A percentile compares a stretch with the other conserved stretches of the same genome.
Conservation (phyloP, 2,797 vertebrate genomes). For the Pangasius macronema region DNA sequence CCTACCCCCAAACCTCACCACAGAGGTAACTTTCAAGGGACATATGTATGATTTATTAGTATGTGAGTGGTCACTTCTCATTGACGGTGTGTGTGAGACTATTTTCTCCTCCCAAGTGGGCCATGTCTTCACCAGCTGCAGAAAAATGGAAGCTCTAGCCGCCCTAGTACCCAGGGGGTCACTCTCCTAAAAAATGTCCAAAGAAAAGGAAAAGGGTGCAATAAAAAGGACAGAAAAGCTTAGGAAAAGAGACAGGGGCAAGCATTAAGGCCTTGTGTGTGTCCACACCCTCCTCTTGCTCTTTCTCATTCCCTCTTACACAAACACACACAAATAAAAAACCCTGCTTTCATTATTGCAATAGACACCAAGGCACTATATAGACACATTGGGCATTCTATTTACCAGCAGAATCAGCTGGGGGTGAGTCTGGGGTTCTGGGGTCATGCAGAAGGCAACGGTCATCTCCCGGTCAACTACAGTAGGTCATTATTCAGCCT, state of each 20-base stretch:
- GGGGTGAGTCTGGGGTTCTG: constrained; percentile 81
- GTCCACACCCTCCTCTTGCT: constrained; percentile 54
- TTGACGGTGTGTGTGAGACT: background rate
- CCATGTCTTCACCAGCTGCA: constrained; percentile 54
- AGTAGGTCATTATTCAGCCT: constrained; percentile 93
- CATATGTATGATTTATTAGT: constrained; percentile 32
- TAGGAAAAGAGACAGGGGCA: constrained; percentile 68
- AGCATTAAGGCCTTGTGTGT: constrained; percentile 74
- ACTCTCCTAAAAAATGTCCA: constrained; percentile 61
- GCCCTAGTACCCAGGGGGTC: constrained; percentile 63
- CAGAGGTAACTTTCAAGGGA: constrained; percentile 22
- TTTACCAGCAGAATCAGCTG: constrained; percentile 79
- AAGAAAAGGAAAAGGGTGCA: constrained; percentile 71
- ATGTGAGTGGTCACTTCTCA: constrained; percentile 30
- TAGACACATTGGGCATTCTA: constrained; percentile 80
- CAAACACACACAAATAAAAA: constrained; percentile 55
- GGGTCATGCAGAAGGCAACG: constrained; percentile 96
- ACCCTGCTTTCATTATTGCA: constrained; percentile 76
- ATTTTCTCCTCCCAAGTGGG: constrained; percentile 27
- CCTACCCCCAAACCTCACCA: background rate
- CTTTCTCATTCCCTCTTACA: constrained; percentile 59
- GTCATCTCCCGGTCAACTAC: constrained; percentile 96
- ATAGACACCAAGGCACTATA: constrained; percentile 76
- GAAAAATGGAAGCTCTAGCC: constrained; percentile 55
- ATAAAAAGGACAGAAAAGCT: constrained; percentile 79